Evolutionary conservation across 2,888 invertebrate genomes (phyloP).

Genomic region (Caradrina clavipalpis): DNA sequence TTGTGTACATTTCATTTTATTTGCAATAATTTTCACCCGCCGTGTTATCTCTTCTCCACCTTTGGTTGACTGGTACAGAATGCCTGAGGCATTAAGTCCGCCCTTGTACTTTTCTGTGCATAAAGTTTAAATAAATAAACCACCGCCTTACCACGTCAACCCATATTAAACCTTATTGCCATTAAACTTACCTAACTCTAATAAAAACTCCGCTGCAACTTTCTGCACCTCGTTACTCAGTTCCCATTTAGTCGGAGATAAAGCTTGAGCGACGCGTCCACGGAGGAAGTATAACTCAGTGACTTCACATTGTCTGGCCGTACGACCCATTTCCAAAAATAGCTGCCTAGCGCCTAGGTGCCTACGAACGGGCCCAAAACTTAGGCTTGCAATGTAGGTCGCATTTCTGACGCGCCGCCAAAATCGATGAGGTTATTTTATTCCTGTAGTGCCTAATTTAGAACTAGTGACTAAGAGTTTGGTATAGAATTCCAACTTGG

Average conservation of each 20-base stretch:
- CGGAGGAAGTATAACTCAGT: conserved; percentile 33
- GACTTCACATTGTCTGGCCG: conserved; percentile 52
- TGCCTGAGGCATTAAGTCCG: too few relatives aligned
- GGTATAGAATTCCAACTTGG: background rate
- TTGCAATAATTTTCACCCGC: too few relatives aligned
- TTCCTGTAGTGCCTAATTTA: background rate
- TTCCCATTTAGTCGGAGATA: conserved; percentile 30
- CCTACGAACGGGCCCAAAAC: conserved; percentile 33
- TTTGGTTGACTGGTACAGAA: too few relatives aligned
- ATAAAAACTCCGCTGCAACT: background rate
- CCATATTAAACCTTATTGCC: conserved; percentile 1
- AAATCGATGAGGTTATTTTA: conserved; percentile 41
- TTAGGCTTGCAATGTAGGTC: conserved; percentile 54
- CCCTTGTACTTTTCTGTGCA: too few relatives aligned
- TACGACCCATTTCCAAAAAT: conserved; percentile 64
- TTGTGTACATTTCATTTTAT: too few relatives aligned
- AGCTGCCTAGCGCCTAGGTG: conserved; percentile 34
- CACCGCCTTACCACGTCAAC: background rate
- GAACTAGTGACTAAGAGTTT: background rate
- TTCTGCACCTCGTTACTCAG: conserved; percentile 39
- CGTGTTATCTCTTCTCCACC: too few relatives aligned
- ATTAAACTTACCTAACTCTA: background rate
- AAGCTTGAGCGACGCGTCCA: conserved; percentile 8
- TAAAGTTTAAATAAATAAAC: too few relatives aligned
- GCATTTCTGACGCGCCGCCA: conserved; percentile 34